Percentiles rank a stretch among this genome's conserved stretches.
These are phyloP conservation scores for Drosophila kikkawai DNA, from an alignment of 1,140 invertebrate species.

Conservation along the genomic window DNA sequence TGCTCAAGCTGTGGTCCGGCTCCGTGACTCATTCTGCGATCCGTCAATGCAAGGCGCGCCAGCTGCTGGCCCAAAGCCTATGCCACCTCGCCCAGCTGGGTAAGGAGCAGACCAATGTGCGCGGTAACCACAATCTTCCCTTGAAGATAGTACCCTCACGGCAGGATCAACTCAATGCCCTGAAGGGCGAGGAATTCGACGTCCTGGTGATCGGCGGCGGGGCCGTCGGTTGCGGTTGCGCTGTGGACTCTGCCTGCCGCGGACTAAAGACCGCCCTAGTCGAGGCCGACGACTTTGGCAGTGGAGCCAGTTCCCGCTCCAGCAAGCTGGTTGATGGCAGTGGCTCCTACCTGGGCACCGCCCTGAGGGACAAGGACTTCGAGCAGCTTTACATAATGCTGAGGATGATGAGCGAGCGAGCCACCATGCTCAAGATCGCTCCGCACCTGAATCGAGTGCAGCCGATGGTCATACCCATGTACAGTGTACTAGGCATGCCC, in stretches of 20 bases:
- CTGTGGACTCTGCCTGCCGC: constrained; percentile 54
- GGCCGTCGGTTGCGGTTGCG: constrained; percentile 95
- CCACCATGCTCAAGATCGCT: constrained; percentile 57
- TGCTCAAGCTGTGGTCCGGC: constrained; percentile 12
- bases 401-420: constrained; percentile 54
- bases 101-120: constrained; percentile 1
- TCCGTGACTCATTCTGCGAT: neutral
- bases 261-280: constrained; percentile 64
- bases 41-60: neutral
- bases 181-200: constrained; percentile 89
- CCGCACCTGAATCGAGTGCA: constrained; percentile 65
- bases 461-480: constrained; percentile 70
- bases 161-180: constrained; percentile 32
- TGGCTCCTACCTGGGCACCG: constrained; percentile 35
- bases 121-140: neutral
- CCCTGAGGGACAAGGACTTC: constrained; percentile 38
- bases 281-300: constrained; percentile 58
- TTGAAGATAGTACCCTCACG: constrained; percentile 43
- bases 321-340: constrained; percentile 64
- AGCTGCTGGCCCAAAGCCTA: neutral
- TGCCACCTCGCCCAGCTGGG: neutral
- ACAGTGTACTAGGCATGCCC: constrained; percentile 45
- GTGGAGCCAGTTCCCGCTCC: constrained; percentile 59
- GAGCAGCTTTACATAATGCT: constrained; percentile 52
- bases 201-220: constrained; percentile 97